Base-by-base conservation (phyloP, 2,113 vertebrate genomes). In the Lophotis ruficrista region DNA sequence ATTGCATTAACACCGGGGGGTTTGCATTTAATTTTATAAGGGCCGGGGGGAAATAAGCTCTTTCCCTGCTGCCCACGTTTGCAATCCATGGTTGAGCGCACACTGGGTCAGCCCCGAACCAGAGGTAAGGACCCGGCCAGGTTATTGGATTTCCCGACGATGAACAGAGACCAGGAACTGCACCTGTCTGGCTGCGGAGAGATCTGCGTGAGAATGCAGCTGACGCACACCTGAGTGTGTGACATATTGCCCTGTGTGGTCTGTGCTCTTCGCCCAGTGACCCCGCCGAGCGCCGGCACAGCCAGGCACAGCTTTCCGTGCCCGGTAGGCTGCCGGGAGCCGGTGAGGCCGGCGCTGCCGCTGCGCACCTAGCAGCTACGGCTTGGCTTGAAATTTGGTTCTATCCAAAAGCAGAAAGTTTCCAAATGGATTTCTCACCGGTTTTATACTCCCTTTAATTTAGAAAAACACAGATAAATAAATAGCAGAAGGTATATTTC, bases 91-190 rank as follows among this genome's bases (percentile, higher is more conserved):
- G 95, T 97, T 82, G 94, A 95, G 93, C 79, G 97, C 96, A 97
- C 96, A 94, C 10, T 78, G 96, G 97, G 96, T 98, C 97, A 97
- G 73, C 96, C 96, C 96, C 96, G 96, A 96, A 97, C 91, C 96
- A 97, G 96, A 89, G 97, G 97, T 97, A 97, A 92, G 97, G 95
- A 97, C 97, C 95, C 93, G 90, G 72, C 41, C 94, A 87, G 73
- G 96, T 97, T 97, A 97, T 97, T 98, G 97, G 97, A 98, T 98
- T 98, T 97, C 70, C 81, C 48, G 95, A 68, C 92, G 96, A 95
- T 95, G 96, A 97, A 96, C 85, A 94, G 94, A 95, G 97, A 96
- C 77, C 95, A 94, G 97, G 91, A 51, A 93, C 89, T 11, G 76
- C 97, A 96, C 93, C 97, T 97, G 96, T 90, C 96, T 96, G 91